Evolutionary conservation across 1,140 invertebrate genomes (phyloP).

Genomic region (Diorhabda elongata): DNA sequence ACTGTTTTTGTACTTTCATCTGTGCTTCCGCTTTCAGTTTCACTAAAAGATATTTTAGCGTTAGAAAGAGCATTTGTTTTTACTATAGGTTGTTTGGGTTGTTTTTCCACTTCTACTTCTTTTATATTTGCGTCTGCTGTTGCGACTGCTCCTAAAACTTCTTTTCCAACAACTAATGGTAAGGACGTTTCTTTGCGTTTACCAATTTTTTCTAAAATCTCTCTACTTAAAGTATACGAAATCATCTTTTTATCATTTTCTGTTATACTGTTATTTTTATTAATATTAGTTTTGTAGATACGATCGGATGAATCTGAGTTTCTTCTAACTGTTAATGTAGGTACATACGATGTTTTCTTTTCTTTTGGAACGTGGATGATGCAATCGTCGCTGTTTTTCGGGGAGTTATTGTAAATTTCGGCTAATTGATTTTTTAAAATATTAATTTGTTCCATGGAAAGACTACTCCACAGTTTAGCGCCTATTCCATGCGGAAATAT

Average conservation of each 20-base stretch:
- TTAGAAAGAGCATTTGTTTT: slow-evolving; percentile 29
- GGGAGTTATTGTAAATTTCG: slow-evolving; percentile 66
- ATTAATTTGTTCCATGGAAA: slow-evolving; percentile 79
- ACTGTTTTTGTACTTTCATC: slow-evolving; percentile 65
- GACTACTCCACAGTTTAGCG: slow-evolving; percentile 74
- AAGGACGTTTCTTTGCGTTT: slow-evolving; percentile 46
- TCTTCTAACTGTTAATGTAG: slow-evolving; percentile 35
- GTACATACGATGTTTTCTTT: slow-evolving; percentile 17
- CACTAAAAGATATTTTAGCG: slow-evolving; percentile 50
- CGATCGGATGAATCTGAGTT: slow-evolving; percentile 36
- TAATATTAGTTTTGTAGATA: background rate
- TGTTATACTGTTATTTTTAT: slow-evolving; percentile 41
- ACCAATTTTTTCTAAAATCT: slow-evolving; percentile 62
- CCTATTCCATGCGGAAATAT: slow-evolving; percentile 60
- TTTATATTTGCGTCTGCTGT: slow-evolving; percentile 49
- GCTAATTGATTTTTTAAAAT: slow-evolving; percentile 75
- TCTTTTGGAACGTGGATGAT: slow-evolving; percentile 31
- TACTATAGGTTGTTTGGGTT: slow-evolving; percentile 32
- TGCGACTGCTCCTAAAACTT: slow-evolving; percentile 62
- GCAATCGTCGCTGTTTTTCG: slow-evolving; percentile 25
- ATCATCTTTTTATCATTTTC: slow-evolving; percentile 70
- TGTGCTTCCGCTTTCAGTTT: slow-evolving; percentile 65
- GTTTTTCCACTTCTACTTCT: slow-evolving; percentile 34
- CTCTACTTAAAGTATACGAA: slow-evolving; percentile 67
- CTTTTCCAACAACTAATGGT: slow-evolving; percentile 52